A percentile compares a stretch with the other conserved stretches of the same genome.
Conservation (phyloP, 1,140 invertebrate genomes). For the Pantala flavescens region DNA sequence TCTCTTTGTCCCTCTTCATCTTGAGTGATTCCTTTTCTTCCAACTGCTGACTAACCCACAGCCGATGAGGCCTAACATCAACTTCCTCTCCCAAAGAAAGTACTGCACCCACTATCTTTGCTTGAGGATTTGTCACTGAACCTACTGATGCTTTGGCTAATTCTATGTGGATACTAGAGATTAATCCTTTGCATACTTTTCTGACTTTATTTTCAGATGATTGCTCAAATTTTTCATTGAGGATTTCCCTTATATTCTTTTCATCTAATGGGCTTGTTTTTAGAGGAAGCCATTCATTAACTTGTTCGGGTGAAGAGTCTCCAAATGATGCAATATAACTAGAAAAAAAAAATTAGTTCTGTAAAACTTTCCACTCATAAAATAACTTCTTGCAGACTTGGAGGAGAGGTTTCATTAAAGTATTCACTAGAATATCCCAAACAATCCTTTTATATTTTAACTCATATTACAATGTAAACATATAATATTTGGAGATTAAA, state of each 20-base stretch:
- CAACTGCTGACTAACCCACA: no score
- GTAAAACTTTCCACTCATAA: no score
- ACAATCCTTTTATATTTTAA: no score
- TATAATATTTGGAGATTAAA: no score
- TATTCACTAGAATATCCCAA: no score
- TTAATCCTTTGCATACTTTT: conserved; percentile 34
- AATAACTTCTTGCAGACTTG: no score
- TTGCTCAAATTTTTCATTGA: conserved; percentile 11
- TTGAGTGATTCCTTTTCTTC: background rate
- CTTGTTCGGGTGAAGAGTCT: conserved; percentile 17
- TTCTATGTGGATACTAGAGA: conserved; percentile 39
- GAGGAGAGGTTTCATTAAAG: no score
- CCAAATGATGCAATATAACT: conserved; percentile 44
- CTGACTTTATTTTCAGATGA: background rate
- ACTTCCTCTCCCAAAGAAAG: conserved; percentile 26
- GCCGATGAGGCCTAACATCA: background rate
- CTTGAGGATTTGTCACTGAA: conserved; percentile 34
- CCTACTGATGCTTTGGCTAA: conserved; percentile 39
- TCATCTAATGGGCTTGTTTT: conserved; percentile 22
- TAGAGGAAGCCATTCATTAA: conserved; percentile 22
- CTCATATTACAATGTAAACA: no score
- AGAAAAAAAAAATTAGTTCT: background rate
- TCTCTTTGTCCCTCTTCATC: no score
- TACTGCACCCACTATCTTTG: conserved; percentile 41
- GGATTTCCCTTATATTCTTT: conserved; percentile 16